phyloP scores from a whole-genome alignment of 2,113 vertebrate genomes.

The Ornithorhynchus anatinus region DNA sequence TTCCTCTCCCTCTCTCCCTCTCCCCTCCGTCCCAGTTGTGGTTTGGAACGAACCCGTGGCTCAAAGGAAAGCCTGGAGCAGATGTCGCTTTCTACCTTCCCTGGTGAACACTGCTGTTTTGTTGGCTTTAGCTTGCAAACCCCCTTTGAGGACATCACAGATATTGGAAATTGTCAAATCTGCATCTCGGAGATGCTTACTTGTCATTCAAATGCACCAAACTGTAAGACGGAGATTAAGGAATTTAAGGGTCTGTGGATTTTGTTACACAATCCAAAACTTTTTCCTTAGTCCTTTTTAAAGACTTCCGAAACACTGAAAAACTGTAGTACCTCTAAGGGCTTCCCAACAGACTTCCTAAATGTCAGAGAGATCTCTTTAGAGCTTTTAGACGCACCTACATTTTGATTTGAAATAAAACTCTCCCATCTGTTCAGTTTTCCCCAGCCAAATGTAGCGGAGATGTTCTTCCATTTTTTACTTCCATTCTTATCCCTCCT shows the following conservation, averaged over 20 bases:
- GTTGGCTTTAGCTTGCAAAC: neutral
- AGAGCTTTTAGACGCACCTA: no score
- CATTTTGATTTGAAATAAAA: no score
- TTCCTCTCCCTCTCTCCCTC: no score
- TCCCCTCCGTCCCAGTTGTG: no score
- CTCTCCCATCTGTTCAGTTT: no score
- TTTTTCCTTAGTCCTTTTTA: neutral
- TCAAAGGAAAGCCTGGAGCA: neutral
- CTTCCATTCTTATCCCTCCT: no score
- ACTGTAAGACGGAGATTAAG: neutral
- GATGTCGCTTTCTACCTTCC: neutral
- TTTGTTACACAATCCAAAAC: no score
- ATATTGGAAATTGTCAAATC: constrained; percentile 15
- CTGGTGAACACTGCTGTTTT: neutral
- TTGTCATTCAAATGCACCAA: constrained; percentile 3
- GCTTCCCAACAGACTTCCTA: no score
- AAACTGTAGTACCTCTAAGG: neutral
- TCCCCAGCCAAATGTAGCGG: no score
- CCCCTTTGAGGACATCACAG: neutral
- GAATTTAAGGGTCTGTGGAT: neutral
- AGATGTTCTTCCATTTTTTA: no score
- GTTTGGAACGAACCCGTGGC: neutral
- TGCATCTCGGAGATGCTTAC: neutral
- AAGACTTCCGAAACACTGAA: neutral
- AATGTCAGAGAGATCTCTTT: no score